These are phyloP conservation scores for Tenualosa thibaudeaui DNA, from an alignment of 2,797 vertebrate species.

Conservation along the genomic window DNA sequence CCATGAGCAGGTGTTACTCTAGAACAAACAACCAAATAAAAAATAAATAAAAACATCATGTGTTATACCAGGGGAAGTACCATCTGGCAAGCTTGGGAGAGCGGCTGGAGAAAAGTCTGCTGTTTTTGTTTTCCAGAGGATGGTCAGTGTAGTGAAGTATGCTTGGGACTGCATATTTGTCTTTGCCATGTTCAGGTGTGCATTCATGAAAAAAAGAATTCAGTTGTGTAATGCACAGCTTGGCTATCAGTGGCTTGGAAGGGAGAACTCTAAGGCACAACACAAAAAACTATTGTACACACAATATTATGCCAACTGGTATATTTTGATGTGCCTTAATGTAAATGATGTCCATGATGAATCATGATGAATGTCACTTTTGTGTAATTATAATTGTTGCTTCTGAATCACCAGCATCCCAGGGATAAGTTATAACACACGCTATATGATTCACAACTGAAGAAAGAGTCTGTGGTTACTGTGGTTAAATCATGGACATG, in stretches of 20 bases:
- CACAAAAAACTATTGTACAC: not conserved
- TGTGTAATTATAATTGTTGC: too few species aligned
- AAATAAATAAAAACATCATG: not conserved
- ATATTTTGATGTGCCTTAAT: not conserved
- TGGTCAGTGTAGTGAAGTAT: not conserved
- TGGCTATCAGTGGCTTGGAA: not conserved
- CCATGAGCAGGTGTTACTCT: not conserved
- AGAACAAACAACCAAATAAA: constrained; percentile 14
- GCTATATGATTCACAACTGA: too few species aligned
- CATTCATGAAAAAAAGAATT: not conserved
- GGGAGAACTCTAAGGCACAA: too few species aligned
- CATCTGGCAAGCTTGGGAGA: not conserved
- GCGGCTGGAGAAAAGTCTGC: not conserved
- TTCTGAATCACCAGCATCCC: too few species aligned
- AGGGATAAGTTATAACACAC: too few species aligned
- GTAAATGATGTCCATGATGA: not conserved
- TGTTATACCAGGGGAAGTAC: not conserved
- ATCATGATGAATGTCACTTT: not conserved
- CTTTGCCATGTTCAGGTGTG: not conserved
- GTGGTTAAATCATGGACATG: too few species aligned
- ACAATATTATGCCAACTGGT: not conserved
- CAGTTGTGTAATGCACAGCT: not conserved
- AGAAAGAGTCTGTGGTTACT: too few species aligned
- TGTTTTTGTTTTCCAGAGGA: not conserved
- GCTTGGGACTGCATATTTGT: not conserved